Conservation (phyloP, 2,113 vertebrate species). For the Micromys minutus region DNA sequence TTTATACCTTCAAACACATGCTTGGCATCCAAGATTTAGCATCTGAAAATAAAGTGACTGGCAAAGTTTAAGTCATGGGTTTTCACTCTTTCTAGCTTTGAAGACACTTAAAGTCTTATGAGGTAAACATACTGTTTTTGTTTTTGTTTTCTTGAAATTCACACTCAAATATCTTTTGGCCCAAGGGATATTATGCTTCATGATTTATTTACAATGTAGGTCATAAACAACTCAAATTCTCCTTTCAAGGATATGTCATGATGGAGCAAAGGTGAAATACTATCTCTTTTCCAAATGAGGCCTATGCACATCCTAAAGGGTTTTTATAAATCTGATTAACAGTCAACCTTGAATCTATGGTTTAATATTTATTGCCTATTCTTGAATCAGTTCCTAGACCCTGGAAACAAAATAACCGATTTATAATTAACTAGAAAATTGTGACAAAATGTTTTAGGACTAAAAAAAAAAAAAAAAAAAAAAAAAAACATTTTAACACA, state of each 20-base stretch:
- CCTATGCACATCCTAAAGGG: background rate
- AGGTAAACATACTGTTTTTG: background rate
- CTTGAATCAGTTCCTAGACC: background rate
- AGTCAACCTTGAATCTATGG: conserved; percentile 1
- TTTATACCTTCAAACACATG: background rate
- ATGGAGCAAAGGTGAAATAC: conserved; percentile 24
- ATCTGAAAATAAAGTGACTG: background rate
- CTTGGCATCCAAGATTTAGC: background rate
- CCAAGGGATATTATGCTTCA: background rate
- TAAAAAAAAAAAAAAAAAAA: too few relatives aligned
- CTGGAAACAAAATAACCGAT: background rate
- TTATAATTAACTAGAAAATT: background rate
- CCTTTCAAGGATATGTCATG: conserved; percentile 34
- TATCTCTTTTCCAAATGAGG: background rate
- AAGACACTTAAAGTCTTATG: background rate
- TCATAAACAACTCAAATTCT: conserved; percentile 32
- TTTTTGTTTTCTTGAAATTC: background rate
- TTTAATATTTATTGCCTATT: conserved; percentile 36
- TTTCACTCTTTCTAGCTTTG: background rate
- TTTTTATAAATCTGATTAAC: background rate
- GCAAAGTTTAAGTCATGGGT: background rate
- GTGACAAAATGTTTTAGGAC: background rate
- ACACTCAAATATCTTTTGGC: background rate
- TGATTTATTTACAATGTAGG: background rate
- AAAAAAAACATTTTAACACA: background rate